phyloP scores from a whole-genome alignment of 1,140 invertebrate genomes.

The Pristionchus pacificus region DNA sequence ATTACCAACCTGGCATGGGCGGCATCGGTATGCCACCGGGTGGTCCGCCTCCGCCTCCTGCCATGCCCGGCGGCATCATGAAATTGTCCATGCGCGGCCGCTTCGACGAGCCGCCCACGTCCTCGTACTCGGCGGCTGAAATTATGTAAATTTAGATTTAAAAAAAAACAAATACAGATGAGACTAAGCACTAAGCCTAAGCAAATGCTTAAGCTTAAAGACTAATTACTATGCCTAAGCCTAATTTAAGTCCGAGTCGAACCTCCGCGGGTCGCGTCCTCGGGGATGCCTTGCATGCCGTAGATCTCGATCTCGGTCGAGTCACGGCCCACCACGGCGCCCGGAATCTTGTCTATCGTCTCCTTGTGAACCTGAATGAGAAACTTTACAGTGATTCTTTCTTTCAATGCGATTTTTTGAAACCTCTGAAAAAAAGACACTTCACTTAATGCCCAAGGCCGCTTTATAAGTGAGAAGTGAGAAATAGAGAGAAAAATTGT shows the following conservation, averaged over 20 bases:
- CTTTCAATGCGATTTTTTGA: too few relatives aligned
- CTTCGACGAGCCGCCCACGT: too few relatives aligned
- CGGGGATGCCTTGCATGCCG: constrained; percentile 99
- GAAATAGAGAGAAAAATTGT: neutral
- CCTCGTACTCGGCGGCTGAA: too few relatives aligned
- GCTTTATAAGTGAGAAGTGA: too few relatives aligned
- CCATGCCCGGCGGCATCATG: neutral
- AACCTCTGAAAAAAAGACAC: too few relatives aligned
- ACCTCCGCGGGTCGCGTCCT: constrained; percentile 63
- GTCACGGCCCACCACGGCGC: constrained; percentile 90
- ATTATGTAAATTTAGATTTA: too few relatives aligned
- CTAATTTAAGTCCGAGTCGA: too few relatives aligned
- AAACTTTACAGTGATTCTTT: constrained; percentile 2
- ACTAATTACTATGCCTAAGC: too few relatives aligned
- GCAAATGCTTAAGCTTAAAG: too few relatives aligned
- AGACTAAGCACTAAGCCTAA: too few relatives aligned
- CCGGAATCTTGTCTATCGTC: constrained; percentile 98
- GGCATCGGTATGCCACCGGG: constrained; percentile 12
- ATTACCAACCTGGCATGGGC: neutral
- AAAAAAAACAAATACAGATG: too few relatives aligned
- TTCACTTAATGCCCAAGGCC: too few relatives aligned
- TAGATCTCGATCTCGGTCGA: constrained; percentile 99
- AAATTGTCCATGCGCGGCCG: neutral
- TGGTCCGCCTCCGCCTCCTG: constrained; percentile 28
- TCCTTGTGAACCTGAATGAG: constrained; percentile 82